phyloP scores from a whole-genome alignment of 2,888 invertebrate species.

The Atherix ibis region DNA sequence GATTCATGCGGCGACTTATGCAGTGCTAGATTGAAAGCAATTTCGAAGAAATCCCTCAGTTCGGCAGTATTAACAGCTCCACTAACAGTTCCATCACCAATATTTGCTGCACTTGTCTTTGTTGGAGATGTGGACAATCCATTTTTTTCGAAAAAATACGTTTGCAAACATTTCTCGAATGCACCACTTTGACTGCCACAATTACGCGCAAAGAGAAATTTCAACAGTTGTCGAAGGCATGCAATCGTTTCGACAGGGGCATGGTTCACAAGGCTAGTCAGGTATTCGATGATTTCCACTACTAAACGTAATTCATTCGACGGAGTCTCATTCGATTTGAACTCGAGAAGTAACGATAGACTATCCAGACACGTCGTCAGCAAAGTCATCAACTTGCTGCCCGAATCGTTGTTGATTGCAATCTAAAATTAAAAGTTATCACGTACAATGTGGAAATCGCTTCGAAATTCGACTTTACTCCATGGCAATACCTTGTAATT shows the following conservation, averaged over 20 bases:
- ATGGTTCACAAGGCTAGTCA: slow-evolving; percentile 48
- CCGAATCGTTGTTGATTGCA: slow-evolving; percentile 59
- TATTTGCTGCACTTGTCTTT: no score
- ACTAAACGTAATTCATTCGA: slow-evolving; percentile 23
- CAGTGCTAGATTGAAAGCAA: slow-evolving; percentile 22
- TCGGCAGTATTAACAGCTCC: slow-evolving; percentile 14
- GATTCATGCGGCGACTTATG: slow-evolving; percentile 36
- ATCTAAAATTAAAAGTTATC: no score
- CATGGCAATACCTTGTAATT: slow-evolving; percentile 91
- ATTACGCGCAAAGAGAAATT: slow-evolving; percentile 59
- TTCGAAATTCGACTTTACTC: no score
- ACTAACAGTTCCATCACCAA: background rate
- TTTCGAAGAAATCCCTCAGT: slow-evolving; percentile 24
- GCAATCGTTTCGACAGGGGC: slow-evolving; percentile 51
- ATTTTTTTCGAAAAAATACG: slow-evolving; percentile 19
- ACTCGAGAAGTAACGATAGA: slow-evolving; percentile 10
- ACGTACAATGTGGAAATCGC: no score
- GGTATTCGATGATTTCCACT: slow-evolving; percentile 60
- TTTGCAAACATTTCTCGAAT: slow-evolving; percentile 19
- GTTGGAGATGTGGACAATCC: background rate
- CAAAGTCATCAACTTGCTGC: slow-evolving; percentile 47
- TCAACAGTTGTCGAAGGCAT: slow-evolving; percentile 57
- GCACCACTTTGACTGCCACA: slow-evolving; percentile 30
- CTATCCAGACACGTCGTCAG: slow-evolving; percentile 27
- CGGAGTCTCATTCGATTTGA: slow-evolving; percentile 2